Percentiles rank a stretch among this genome's conserved stretches.
Evolutionary conservation across 1,140 invertebrate species (phyloP).

Genomic region (Harpegnathos saltator): DNA sequence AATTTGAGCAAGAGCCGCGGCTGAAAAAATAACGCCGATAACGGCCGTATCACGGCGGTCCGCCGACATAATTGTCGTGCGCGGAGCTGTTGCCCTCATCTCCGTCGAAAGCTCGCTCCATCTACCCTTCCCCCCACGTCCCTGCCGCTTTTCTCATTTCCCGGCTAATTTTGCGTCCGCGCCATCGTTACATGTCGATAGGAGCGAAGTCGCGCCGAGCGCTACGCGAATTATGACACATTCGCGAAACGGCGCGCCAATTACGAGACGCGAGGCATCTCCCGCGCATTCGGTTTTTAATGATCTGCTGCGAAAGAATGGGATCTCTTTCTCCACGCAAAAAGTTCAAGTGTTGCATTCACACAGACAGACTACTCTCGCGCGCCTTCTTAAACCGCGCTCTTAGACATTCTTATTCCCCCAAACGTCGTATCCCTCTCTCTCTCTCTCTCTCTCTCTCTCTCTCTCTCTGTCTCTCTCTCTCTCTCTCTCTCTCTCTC

Average conservation of each 20-base stretch:
- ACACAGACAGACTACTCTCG: neutral
- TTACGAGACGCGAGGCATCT: conserved; percentile 25
- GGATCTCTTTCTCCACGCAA: conserved; percentile 7
- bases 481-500: too few species aligned
- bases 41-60: conserved; percentile 24
- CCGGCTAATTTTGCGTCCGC: conserved; percentile 25
- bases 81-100: conserved; percentile 21
- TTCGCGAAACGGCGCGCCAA: conserved; percentile 22
- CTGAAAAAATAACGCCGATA: conserved; percentile 57
- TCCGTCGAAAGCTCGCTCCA: neutral
- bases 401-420: conserved; percentile 12
- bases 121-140: neutral
- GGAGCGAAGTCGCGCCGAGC: neutral
- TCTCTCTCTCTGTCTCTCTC: too few species aligned
- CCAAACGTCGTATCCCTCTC: too few species aligned
- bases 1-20: conserved; percentile 20
- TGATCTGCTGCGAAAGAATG: conserved; percentile 39
- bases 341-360: conserved; percentile 34
- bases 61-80: neutral
- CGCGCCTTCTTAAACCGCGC: neutral
- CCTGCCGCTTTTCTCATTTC: conserved; percentile 9
- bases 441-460: too few species aligned
- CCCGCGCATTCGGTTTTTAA: conserved; percentile 20
- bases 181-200: conserved; percentile 6
- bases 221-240: conserved; percentile 7